Evolutionary conservation across 2,888 invertebrate genomes (phyloP).

Genomic region (Phaonia tiefii): DNA sequence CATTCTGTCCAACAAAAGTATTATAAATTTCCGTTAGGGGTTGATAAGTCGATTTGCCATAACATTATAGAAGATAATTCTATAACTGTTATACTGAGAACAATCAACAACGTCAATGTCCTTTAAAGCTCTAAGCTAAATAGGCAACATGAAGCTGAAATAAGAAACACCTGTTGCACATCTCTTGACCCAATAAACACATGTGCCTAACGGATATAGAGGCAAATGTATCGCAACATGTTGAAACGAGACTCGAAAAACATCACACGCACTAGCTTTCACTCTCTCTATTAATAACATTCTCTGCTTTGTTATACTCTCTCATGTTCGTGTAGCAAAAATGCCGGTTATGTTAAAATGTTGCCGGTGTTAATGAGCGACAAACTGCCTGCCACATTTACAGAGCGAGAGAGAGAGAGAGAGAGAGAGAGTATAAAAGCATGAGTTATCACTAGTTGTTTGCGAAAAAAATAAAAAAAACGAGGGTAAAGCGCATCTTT

Average conservation of each 20-base stretch:
- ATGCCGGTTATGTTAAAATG: conserved; percentile 23
- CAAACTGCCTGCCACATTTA: no score
- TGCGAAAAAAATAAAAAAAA: conserved; percentile 18
- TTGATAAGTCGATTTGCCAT: not conserved
- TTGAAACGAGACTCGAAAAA: conserved; percentile 39
- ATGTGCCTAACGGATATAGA: not conserved
- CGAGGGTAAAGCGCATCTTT: conserved; percentile 57
- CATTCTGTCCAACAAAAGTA: no score
- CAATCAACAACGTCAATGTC: conserved; percentile 14
- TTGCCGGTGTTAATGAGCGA: not conserved
- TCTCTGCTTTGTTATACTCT: not conserved
- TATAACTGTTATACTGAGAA: conserved; percentile 17
- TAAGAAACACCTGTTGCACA: conserved; percentile 27
- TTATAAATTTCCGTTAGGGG: not conserved
- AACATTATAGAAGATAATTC: conserved; percentile 18
- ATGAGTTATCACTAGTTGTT: conserved; percentile 50
- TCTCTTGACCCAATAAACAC: conserved; percentile 25
- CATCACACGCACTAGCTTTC: conserved; percentile 13
- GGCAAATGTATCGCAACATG: conserved; percentile 47
- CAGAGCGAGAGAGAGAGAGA: conserved; percentile 3
- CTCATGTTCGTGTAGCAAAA: not conserved
- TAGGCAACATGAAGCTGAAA: not conserved
- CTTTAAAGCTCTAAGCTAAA: not conserved
- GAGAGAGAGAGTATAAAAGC: not conserved
- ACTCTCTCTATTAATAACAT: not conserved